These are phyloP conservation scores for Sthenelais limicola DNA, from an alignment of 2,888 invertebrate species.

Conservation along the genomic window DNA sequence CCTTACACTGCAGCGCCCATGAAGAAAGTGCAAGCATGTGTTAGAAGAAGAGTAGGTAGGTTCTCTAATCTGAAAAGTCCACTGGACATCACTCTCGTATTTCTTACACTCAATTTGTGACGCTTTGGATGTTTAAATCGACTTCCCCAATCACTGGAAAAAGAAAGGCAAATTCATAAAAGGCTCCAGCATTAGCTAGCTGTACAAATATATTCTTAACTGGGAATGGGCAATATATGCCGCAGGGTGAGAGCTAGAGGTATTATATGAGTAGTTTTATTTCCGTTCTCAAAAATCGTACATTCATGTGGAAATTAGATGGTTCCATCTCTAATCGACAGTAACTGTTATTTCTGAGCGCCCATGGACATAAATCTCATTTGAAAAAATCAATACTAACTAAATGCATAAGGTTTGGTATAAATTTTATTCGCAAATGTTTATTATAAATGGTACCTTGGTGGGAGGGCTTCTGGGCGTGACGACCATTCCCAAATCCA, in stretches of 20 bases:
- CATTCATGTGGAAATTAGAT: too few relatives aligned
- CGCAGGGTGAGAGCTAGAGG: too few relatives aligned
- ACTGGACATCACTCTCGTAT: constrained; percentile 56
- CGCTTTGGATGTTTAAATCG: constrained; percentile 54
- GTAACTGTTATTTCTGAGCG: too few relatives aligned
- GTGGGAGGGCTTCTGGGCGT: constrained; percentile 64
- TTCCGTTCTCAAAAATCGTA: too few relatives aligned
- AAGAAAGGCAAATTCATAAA: background rate
- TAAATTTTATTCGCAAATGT: background rate
- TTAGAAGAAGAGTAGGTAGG: constrained; percentile 59
- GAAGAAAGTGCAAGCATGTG: constrained; percentile 63
- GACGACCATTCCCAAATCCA: constrained; percentile 72
- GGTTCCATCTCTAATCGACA: too few relatives aligned
- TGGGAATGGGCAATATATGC: too few relatives aligned
- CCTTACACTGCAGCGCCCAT: constrained; percentile 65
- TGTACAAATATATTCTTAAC: too few relatives aligned
- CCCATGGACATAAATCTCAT: too few relatives aligned
- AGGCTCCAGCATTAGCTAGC: too few relatives aligned
- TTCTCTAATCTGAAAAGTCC: constrained; percentile 59
- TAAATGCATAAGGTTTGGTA: background rate
- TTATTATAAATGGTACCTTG: constrained; percentile 48
- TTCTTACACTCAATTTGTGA: constrained; percentile 57
- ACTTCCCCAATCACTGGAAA: constrained; percentile 55
- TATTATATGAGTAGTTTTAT: too few relatives aligned
- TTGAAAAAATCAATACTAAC: background rate